Percentiles rank a stretch among this genome's conserved stretches.
These are phyloP conservation scores for Diadema setosum DNA, from an alignment of 35 echinoderm and acorn worm species.

Conservation along the genomic window DNA sequence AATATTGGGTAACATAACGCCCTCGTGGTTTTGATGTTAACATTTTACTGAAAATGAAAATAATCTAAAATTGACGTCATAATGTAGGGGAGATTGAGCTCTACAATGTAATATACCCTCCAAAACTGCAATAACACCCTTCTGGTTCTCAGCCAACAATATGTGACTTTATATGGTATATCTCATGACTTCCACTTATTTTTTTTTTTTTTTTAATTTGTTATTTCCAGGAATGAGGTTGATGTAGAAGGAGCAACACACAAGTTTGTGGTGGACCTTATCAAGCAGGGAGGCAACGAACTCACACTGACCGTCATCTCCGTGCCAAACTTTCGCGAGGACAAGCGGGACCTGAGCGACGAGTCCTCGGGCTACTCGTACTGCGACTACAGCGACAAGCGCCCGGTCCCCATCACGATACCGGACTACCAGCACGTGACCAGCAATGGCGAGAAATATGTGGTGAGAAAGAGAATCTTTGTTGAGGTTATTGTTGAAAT, in stretches of 20 bases:
- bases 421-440: slow-evolving; percentile 89
- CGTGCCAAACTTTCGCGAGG: slow-evolving; percentile 90
- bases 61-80: no score
- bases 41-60: no score
- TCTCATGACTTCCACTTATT: not conserved
- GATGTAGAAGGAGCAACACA: slow-evolving; percentile 97
- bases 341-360: slow-evolving; percentile 74
- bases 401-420: slow-evolving; percentile 83
- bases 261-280: slow-evolving; percentile 93
- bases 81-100: no score
- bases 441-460: slow-evolving; percentile 83
- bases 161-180: not conserved
- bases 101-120: no score
- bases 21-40: no score
- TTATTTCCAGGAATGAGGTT: slow-evolving; percentile 65
- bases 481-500: no score
- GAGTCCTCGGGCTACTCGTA: slow-evolving; percentile 96
- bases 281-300: slow-evolving; percentile 88
- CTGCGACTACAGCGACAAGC: slow-evolving; percentile 93
- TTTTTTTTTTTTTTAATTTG: slow-evolving; percentile 7
- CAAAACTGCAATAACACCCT: no score
- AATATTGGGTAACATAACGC: no score
- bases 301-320: slow-evolving; percentile 96
- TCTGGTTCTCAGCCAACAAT: no score
- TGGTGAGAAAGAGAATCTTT: no score